Evolutionary conservation across 2,113 vertebrate genomes (phyloP), one percentile per base, ranked within the genome.

Genomic region (Archocentrus centrarchus): DNA sequence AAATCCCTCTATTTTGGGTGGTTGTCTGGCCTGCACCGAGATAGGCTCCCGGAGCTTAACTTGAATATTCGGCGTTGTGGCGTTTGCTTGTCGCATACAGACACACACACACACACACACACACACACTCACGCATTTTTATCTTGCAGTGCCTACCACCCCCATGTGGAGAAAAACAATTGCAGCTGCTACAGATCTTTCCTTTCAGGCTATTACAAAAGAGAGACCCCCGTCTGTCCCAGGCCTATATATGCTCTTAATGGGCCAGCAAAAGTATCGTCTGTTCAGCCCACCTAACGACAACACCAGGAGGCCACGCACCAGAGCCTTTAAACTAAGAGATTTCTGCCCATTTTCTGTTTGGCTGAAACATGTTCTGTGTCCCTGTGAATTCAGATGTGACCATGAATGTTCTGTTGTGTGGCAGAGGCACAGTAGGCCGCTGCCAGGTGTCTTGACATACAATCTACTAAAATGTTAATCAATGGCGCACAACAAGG

Each of bases 101-200:
- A 83, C 63, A 82, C 83, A 77, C 82, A 83, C 81, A 70, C 13
- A 22, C 59, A 18, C 22, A 86, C 44, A 88, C 55, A 84, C 78
- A 85, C 22, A 86, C 44, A 88, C 55, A 84, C 78, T 44, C n/a
- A 47, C 27, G 84, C 55, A 88, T 83, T 94, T 94, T 85, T 91
- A 94, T 98, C 96, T 97, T 94, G 96, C 94, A 97, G 97, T 91
- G 92, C 97, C 96, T 97, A 98, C 96, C 96, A 98, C 98, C 98
- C 97, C 98, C 98, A 97, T 98, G 97, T 93, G 98, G 98, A 97
- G 97, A 96, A 96, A 97, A 96, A 95, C 73, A 96, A 97, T 91
- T 86, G 96, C 96, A 96, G 95, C 97, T 96, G 97, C 96, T 93
- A 92, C 92, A 88, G 88, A 93, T 93, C 92, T 94, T 89, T 92